phyloP scores from a whole-genome alignment of 2,797 vertebrate genomes.

The Myotis findleyi region DNA sequence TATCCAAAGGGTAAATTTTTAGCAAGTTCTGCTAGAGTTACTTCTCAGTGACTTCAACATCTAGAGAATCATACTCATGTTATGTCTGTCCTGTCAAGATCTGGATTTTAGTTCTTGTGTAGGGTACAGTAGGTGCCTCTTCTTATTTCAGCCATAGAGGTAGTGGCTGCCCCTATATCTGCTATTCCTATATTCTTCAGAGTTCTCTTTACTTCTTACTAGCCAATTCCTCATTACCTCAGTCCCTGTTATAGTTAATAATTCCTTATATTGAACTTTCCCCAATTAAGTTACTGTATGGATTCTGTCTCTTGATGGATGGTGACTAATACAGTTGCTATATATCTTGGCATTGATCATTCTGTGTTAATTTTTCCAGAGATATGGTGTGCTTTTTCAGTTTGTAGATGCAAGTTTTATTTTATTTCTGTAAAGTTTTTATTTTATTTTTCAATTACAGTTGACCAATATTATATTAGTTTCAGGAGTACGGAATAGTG shows the following conservation, averaged over 20 bases:
- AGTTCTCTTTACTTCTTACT: not conserved
- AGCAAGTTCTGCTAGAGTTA: not conserved
- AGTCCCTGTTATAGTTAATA: not conserved
- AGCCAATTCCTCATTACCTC: not conserved
- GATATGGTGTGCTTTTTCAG: not conserved
- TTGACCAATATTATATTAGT: not conserved
- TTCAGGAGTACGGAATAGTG: not conserved
- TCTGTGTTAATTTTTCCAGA: not conserved
- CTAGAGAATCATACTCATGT: not conserved
- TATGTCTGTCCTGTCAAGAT: not conserved
- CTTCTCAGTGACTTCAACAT: not conserved
- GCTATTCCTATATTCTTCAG: not conserved
- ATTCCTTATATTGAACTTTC: not conserved
- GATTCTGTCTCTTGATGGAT: not conserved
- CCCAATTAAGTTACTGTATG: not conserved
- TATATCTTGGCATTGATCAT: not conserved
- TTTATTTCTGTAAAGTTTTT: conserved; percentile 1
- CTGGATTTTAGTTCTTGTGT: not conserved
- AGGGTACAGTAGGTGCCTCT: not conserved
- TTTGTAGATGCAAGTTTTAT: not conserved
- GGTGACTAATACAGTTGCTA: not conserved
- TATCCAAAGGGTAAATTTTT: not conserved
- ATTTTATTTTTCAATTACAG: not conserved
- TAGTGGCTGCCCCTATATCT: not conserved
- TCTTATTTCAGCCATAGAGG: not conserved